Evolutionary conservation across 2,797 vertebrate species (phyloP), one percentile per base, ranked within the genome.

Genomic region (Glossophaga mutica): DNA sequence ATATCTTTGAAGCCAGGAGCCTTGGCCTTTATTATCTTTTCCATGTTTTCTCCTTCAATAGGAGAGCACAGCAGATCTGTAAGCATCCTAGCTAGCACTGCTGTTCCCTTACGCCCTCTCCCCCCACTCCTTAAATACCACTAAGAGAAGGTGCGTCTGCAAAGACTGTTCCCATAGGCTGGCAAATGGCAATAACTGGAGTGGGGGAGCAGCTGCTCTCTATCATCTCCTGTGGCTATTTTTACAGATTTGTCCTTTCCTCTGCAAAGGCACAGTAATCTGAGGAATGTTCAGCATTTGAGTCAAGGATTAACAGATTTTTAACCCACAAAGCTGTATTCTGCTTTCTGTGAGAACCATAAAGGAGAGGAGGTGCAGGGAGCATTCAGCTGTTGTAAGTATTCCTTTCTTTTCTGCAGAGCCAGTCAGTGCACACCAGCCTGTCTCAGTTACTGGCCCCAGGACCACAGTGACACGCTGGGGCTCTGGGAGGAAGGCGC

Each of bases 261-360:
- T 0, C 0, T 70, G 81, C 68, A 42, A 71, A 65, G 6, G 21
- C 10, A 67, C 94, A 89, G 85, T 42, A 84, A 71, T 97, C 94
- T 89, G 37, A 96, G 97, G 96, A 97, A 96, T 97, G 90, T 95
- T 97, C 92, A 93, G 96, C 95, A 91, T 97, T 92, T 74, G 82
- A 96, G 86, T 89, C 86, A 95, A 97, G 90, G 94, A 97, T 97
- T 94, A 97, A 95, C 81, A 96, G 93, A 86, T 97, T 81, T 73
- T 71, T 92, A 96, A 96, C 97, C 95, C 96, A 86, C 90, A 79
- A 89, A 84, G 52, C 39, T 68, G 11, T 32, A 9, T 90, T 74
- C 84, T 90, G 71, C 55, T 39, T 91, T 59, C 86, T 78, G 39
- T 83, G 15, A 15, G 68, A 91, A 74, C 39, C 37, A 42, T n/a